phyloP scores from a whole-genome alignment of 2,888 invertebrate species.

The Pandemis heparana region DNA sequence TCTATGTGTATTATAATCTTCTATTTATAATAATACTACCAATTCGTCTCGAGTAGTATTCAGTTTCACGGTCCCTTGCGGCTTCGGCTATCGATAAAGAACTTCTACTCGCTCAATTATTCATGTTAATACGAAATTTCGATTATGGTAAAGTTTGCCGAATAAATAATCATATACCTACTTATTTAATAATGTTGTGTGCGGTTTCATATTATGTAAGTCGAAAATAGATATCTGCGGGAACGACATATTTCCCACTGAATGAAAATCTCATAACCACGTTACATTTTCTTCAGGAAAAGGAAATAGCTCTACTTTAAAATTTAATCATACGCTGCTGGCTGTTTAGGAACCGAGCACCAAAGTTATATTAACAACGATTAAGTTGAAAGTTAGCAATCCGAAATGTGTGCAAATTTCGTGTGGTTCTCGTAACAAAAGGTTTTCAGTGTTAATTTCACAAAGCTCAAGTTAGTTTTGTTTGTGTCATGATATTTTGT shows the following conservation, averaged over 20 bases:
- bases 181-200: no score
- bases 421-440: background rate
- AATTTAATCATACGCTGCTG: conserved; percentile 14
- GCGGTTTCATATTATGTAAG: no score
- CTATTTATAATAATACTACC: background rate
- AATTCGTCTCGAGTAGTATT: background rate
- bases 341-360: background rate
- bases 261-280: background rate
- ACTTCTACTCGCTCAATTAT: no score
- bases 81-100: background rate
- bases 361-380: conserved; percentile 13
- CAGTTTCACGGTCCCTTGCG: background rate
- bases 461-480: background rate
- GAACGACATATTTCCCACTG: background rate
- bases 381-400: conserved; percentile 20
- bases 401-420: background rate
- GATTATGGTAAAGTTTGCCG: no score
- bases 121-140: no score
- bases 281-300: conserved; percentile 4
- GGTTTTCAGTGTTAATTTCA: background rate
- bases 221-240: background rate
- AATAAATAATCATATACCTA: no score
- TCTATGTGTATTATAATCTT: background rate
- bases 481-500: background rate
- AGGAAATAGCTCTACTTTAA: conserved; percentile 4